Evolutionary conservation across 1,140 invertebrate species (phyloP).

Genomic region (Cotesia vestalis): DNA sequence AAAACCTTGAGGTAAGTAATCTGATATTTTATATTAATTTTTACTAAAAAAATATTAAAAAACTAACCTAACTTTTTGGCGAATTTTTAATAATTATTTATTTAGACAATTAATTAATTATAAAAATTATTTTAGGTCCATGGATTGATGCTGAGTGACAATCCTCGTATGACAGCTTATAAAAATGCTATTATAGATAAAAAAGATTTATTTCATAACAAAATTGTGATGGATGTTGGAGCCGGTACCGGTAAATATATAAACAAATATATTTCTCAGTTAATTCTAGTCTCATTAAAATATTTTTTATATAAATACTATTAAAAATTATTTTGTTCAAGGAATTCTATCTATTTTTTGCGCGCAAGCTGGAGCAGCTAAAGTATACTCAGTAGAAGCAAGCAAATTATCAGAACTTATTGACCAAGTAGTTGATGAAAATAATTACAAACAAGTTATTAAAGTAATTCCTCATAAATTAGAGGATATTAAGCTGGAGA

Average conservation of each 20-base stretch:
- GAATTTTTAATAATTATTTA: neutral
- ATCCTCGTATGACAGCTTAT: conserved; percentile 89
- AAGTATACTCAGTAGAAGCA: conserved; percentile 93
- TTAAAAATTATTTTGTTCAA: conserved; percentile 29
- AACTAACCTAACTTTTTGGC: neutral
- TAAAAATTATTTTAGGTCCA: conserved; percentile 70
- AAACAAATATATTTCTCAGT: conserved; percentile 6
- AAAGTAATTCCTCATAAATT: conserved; percentile 79
- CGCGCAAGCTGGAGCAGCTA: conserved; percentile 89
- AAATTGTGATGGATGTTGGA: conserved; percentile 91
- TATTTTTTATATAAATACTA: conserved; percentile 27
- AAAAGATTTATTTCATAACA: conserved; percentile 71
- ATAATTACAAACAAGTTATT: conserved; percentile 72
- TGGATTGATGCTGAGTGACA: conserved; percentile 84
- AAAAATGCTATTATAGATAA: conserved; percentile 90
- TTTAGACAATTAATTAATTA: conserved; percentile 14
- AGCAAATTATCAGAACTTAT: conserved; percentile 85
- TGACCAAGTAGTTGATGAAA: conserved; percentile 81
- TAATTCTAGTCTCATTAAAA: neutral
- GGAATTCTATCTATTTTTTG: conserved; percentile 97
- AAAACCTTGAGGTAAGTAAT: conserved; percentile 52
- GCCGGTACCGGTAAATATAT: conserved; percentile 76
- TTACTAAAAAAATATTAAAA: neutral
- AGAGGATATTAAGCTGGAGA: conserved; percentile 82
- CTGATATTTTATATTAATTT: conserved; percentile 5